Base-by-base conservation (phyloP, 2,797 vertebrate genomes). In the Chelmon rostratus region DNA sequence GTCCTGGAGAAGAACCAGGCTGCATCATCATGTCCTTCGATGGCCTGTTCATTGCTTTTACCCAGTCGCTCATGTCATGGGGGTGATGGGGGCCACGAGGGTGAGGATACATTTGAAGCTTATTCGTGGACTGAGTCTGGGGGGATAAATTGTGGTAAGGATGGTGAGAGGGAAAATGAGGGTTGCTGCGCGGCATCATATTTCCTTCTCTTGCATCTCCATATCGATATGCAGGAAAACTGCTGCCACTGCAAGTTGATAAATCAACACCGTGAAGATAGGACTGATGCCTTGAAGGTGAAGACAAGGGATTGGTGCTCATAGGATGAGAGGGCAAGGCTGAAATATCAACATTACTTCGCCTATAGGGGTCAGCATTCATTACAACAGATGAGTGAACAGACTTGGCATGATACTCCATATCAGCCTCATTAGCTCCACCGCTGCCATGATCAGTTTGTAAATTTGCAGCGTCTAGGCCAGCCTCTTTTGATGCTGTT, bases 21-120 rank as follows among this genome's bases (percentile, higher is more conserved):
- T 92, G 92, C 74, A 93, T 85, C 73, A 95, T 88, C 82, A 95
- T 81, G 69, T 95, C 95, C 84, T 95, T 95, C 1, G 93, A 66
- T 2, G 93, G 82, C 81, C 93, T 91, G 86, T 92, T 94, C 89
- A 92, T 92, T 15, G 90, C 93, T 73, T 94, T 89, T 10, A 94
- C 85, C 96, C 96, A 96, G 3, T 95, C 93, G 4, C 82, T 93
- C 84, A 94, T 88, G 59, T 94, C 93, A 40, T 94, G 94, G 16
- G 92, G 78, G 68, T 91, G 92, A 62, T 94, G 94, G 68, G 94
- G 87, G 40, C 88, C 90, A 13, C 93, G 92, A 23, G 93, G 75
- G 73, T 94, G 94, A 61, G 94, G 76, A 83, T 94, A 96, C 75
- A 91, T 91, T 37, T 96, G 95, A 79, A 94, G 91, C 87, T 95